Evolutionary conservation across 2,113 vertebrate species (phyloP), one percentile per base, ranked within the genome.

Genomic region (Mystacornis crossleyi): DNA sequence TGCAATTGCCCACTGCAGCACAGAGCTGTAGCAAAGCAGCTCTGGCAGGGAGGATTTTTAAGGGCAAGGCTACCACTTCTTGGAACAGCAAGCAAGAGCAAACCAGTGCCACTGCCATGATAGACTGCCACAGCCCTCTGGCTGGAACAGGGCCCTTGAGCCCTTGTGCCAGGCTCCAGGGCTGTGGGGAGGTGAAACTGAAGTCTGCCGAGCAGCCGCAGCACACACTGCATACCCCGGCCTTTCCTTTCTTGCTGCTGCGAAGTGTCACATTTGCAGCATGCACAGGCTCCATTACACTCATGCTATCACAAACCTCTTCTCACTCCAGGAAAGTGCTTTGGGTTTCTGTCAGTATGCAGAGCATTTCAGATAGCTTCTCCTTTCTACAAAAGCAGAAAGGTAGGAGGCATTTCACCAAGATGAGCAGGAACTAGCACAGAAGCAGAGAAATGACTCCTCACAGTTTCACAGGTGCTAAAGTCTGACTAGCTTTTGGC

Each of bases 141-240:
- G 55, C 47, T 78, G 43, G 38, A 89, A 50, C 9, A 79, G 87
- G 12, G 21, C 34, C 23, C 53, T 82, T 0, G 0, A 81, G 48
- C 40, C 33, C 78, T 77, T 73, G 38, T 65, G 64, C 45, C 38
- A 66, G 57, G 70, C 58, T 45, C 8, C 16, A 14, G 9, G 19
- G 45, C 61, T 80, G 45, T 33, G 38, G 19, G 45, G 51, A 83
- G n/a, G 11, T 40, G 33, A 71, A 64, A 26, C 26, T 40, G 33
- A 78, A 66, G 71, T 28, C 55, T 66, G 45, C 90, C 19, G 23
- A 77, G 58, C 31, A 62, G 33, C 40, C 0, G 0, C 66, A 86
- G 29, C 8, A 28, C 18, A 33, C 47, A 4, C 19, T 47, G 47
- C 0, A 0, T 33, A 19, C 14, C 24, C 9, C 1, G 0, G 36